Conservation (phyloP, 2,888 invertebrate species). For the Lycophotia porphyrea region DNA sequence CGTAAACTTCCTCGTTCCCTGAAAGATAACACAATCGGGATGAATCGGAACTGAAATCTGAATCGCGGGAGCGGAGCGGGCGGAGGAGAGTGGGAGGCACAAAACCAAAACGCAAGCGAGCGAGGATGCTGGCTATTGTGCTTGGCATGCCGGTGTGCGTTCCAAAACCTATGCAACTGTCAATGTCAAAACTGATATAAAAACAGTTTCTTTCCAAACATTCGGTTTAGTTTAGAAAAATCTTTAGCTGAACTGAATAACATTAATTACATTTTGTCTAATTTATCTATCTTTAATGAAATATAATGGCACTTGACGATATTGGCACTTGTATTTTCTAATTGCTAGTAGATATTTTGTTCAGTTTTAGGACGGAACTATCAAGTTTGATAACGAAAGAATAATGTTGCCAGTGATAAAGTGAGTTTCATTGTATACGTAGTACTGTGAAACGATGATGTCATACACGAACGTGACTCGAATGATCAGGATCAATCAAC, state of each 20-base stretch:
- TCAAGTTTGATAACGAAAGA: background rate
- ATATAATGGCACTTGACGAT: background rate
- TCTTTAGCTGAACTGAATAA: background rate
- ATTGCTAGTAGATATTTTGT: background rate
- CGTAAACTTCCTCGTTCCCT: slow-evolving; percentile 82
- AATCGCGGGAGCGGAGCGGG: slow-evolving; percentile 26
- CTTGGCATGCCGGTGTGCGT: slow-evolving; percentile 1
- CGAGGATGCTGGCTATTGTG: slow-evolving; percentile 32
- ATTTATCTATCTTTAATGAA: background rate
- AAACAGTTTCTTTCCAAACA: background rate
- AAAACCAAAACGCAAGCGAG: slow-evolving; percentile 6
- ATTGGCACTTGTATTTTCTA: background rate
- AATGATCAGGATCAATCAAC: background rate
- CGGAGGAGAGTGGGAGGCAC: slow-evolving; percentile 3
- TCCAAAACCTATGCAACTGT: slow-evolving; percentile 20
- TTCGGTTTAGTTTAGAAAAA: background rate
- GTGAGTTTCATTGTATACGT: too few relatives aligned
- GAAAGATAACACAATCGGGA: slow-evolving; percentile 73
- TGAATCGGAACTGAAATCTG: slow-evolving; percentile 42
- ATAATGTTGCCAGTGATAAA: background rate
- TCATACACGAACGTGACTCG: background rate
- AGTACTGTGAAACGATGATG: background rate
- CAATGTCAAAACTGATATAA: background rate
- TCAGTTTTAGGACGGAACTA: slow-evolving; percentile 27
- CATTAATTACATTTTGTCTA: rapidly evolving